Conservation (phyloP, 2,888 invertebrate species). For the Lasioglossum morio region DNA sequence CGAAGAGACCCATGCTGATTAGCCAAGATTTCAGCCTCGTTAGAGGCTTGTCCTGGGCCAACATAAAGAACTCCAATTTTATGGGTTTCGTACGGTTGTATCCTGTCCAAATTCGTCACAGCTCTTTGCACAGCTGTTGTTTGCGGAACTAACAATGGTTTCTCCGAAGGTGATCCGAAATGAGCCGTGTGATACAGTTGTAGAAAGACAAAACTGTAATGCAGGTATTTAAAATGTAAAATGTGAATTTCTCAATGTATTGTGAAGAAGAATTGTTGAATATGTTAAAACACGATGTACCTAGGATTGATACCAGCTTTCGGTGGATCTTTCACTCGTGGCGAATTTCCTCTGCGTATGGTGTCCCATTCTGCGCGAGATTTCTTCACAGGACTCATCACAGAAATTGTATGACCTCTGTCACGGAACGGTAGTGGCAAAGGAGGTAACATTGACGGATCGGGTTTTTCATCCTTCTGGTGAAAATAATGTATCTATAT, state of each 20-base stretch:
- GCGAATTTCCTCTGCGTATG: slow-evolving; percentile 82
- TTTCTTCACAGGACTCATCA: slow-evolving; percentile 90
- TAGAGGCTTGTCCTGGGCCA: slow-evolving; percentile 93
- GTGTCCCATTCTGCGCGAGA: slow-evolving; percentile 84
- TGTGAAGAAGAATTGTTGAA: background rate
- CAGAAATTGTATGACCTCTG: slow-evolving; percentile 94
- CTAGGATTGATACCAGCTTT: slow-evolving; percentile 93
- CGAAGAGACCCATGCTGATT: slow-evolving; percentile 96
- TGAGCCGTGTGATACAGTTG: slow-evolving; percentile 93
- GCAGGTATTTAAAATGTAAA: background rate
- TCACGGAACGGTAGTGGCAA: slow-evolving; percentile 84
- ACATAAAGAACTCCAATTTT: slow-evolving; percentile 97
- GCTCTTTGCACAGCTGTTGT: slow-evolving; percentile 87
- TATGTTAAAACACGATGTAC: slow-evolving; percentile 75
- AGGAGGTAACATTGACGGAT: slow-evolving; percentile 83
- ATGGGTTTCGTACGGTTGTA: slow-evolving; percentile 97
- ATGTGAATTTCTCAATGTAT: background rate
- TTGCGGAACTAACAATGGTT: slow-evolving; percentile 88
- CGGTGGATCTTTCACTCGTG: slow-evolving; percentile 85
- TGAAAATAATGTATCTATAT: slow-evolving; percentile 31
- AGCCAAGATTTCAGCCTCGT: slow-evolving; percentile 93
- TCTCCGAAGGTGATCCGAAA: slow-evolving; percentile 88
- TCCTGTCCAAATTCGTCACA: slow-evolving; percentile 92
- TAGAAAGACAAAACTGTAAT: slow-evolving; percentile 92
- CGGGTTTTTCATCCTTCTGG: slow-evolving; percentile 82